phyloP scores from a whole-genome alignment of 2,797 vertebrate species.

The Hemitrygon akajei region DNA sequence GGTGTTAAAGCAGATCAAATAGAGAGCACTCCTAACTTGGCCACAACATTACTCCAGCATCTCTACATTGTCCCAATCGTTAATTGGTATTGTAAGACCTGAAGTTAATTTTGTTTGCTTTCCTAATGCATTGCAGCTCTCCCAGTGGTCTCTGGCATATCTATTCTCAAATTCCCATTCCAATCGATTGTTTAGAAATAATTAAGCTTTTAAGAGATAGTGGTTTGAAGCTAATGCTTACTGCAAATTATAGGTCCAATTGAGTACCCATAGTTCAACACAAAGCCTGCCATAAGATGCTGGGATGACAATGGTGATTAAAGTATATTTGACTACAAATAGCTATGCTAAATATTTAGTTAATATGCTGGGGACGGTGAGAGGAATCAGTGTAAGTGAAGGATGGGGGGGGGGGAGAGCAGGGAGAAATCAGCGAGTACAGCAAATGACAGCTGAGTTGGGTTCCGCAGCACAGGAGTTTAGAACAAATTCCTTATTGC shows the following conservation, averaged over 20 bases:
- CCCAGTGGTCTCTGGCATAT: constrained; percentile 54
- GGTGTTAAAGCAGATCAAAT: constrained; percentile 73
- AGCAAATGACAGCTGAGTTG: not conserved
- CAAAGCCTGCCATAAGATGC: constrained; percentile 57
- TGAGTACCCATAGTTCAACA: constrained; percentile 52
- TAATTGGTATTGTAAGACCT: constrained; percentile 66
- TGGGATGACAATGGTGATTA: constrained; percentile 49
- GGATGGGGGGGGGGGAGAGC: not conserved
- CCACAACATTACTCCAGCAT: constrained; percentile 48
- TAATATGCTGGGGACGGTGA: not conserved
- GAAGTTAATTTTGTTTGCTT: constrained; percentile 68
- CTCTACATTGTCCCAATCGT: constrained; percentile 50
- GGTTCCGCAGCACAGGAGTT: not conserved
- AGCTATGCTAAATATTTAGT: constrained; percentile 36
- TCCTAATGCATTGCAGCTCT: constrained; percentile 64
- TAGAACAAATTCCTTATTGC: constrained; percentile 43
- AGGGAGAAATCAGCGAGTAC: constrained; percentile 27
- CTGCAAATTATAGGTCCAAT: constrained; percentile 56
- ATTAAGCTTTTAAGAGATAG: constrained; percentile 76
- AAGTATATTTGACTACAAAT: constrained; percentile 43
- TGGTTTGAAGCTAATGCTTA: constrained; percentile 63
- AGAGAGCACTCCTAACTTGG: constrained; percentile 60
- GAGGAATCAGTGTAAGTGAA: not conserved
- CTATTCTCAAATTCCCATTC: constrained; percentile 66
- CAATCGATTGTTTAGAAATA: constrained; percentile 79